Evolutionary conservation across 2,113 vertebrate genomes (phyloP).

Genomic region (Riparia riparia): DNA sequence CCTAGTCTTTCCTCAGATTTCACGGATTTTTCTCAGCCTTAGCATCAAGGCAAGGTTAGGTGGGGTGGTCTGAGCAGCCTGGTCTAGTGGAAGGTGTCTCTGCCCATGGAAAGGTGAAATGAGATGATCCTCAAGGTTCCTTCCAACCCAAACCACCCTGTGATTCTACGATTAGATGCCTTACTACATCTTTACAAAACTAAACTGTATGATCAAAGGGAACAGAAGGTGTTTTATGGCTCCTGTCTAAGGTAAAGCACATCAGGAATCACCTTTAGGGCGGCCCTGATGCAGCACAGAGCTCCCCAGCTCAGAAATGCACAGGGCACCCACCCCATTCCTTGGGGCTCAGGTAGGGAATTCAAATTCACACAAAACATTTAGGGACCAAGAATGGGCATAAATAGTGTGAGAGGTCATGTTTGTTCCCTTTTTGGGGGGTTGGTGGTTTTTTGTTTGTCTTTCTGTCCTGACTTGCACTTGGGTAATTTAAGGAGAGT

Average conservation of each 20-base stretch:
- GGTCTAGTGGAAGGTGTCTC: background rate
- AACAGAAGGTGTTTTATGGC: conserved; percentile 28
- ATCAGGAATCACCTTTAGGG: background rate
- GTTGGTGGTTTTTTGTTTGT: background rate
- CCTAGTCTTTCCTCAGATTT: background rate
- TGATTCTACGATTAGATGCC: conserved; percentile 12
- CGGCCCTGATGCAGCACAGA: background rate
- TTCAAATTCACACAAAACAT: background rate
- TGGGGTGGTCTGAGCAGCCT: background rate
- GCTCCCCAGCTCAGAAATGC: background rate
- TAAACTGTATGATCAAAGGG: conserved; percentile 32
- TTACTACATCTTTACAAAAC: conserved; percentile 41
- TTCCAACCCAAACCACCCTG: background rate
- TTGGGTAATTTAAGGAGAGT: background rate
- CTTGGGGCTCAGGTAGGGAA: background rate
- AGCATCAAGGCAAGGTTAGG: background rate
- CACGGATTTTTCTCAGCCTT: background rate
- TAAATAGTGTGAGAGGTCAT: background rate
- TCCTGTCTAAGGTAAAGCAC: conserved; percentile 10
- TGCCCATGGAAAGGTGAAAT: background rate
- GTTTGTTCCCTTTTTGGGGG: background rate
- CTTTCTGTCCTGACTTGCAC: background rate
- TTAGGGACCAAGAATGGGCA: background rate
- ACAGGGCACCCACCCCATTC: background rate
- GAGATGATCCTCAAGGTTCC: too few relatives aligned